Evolutionary conservation across 37 sponge, comb jelly and placozoan species (phyloP).

Genomic region (Haliclona indistincta): DNA sequence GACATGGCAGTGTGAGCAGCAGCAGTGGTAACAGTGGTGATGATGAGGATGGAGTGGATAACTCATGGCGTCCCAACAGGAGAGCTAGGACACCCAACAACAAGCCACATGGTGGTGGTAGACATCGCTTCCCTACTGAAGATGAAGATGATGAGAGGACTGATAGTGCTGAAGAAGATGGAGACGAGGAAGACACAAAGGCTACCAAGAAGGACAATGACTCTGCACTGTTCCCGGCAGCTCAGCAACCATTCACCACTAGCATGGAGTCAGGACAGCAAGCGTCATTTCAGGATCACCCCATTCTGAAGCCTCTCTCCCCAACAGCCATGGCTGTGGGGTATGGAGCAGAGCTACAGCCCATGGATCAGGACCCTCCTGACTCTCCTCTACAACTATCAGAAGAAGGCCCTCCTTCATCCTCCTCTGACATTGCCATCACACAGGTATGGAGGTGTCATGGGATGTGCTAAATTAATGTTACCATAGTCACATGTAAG

Average conservation of each 20-base stretch:
- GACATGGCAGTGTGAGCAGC: neutral
- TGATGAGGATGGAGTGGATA: neutral
- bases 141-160: slow-evolving; percentile 52
- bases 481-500: too few relatives aligned
- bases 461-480: too few relatives aligned
- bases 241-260: neutral
- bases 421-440: too few relatives aligned
- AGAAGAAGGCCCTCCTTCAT: too few relatives aligned
- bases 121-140: slow-evolving; percentile 6
- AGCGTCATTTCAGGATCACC: neutral
- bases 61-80: neutral
- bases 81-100: neutral
- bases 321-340: neutral
- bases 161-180: slow-evolving; percentile 61
- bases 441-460: too few relatives aligned
- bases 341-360: neutral
- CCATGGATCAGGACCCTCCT: too few relatives aligned
- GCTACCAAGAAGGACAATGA: neutral
- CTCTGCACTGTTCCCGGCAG: neutral
- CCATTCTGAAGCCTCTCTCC: slow-evolving; percentile 1
- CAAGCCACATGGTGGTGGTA: too few relatives aligned
- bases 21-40: neutral
- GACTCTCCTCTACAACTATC: too few relatives aligned
- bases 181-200: too few relatives aligned
- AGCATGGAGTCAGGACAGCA: neutral